Conservation (phyloP, 2,113 vertebrate species). For the Proteles cristata region DNA sequence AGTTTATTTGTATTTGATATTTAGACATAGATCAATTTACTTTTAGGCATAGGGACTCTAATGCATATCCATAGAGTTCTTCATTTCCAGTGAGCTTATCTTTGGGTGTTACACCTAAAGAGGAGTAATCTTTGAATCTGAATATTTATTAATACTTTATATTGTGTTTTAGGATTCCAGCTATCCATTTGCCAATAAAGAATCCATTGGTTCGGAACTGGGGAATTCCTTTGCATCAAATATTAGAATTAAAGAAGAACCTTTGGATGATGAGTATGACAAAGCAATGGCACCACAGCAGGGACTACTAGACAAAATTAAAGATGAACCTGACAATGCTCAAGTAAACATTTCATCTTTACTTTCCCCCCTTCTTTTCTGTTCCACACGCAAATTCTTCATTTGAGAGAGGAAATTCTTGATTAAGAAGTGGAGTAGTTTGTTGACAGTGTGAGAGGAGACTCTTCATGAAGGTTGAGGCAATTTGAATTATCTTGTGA, state of each 20-base stretch:
- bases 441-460: conserved; percentile 61
- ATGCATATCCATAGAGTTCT: conserved; percentile 58
- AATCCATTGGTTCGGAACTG: conserved; percentile 90
- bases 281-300: conserved; percentile 90
- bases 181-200: conserved; percentile 87
- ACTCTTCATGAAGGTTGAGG: conserved; percentile 56
- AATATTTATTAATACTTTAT: conserved; percentile 86
- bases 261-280: conserved; percentile 96
- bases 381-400: conserved; percentile 68
- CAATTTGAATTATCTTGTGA: conserved; percentile 56
- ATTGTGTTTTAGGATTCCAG: conserved; percentile 90
- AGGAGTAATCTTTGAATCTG: conserved; percentile 70
- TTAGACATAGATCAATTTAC: conserved; percentile 47
- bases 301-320: conserved; percentile 90
- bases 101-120: conserved; percentile 77
- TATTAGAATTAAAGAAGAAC: conserved; percentile 97
- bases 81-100: conserved; percentile 75
- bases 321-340: conserved; percentile 94
- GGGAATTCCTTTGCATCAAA: conserved; percentile 88
- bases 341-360: conserved; percentile 88
- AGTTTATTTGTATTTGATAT: conserved; percentile 69
- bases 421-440: conserved; percentile 59
- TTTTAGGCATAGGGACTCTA: conserved; percentile 63
- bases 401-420: conserved; percentile 59
- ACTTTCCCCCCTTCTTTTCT: conserved; percentile 12